phyloP scores from a whole-genome alignment of 2,113 vertebrate genomes.

The Oxygymnocypris stewartii region DNA sequence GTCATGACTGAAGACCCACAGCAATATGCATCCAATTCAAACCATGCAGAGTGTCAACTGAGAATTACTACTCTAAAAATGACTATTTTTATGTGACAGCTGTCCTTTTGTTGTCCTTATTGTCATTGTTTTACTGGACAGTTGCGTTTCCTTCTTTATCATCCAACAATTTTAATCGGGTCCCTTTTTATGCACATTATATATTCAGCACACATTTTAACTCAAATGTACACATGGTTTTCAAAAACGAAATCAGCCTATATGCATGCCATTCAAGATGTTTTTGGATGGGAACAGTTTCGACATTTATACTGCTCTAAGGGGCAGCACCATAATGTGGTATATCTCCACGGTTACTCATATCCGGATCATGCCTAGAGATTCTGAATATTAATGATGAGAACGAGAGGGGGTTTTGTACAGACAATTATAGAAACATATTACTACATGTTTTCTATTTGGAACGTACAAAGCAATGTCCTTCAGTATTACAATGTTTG shows the following conservation, averaged over 20 bases:
- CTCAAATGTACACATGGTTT: constrained; percentile 32
- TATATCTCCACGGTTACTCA: constrained; percentile 67
- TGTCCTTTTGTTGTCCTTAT: neutral
- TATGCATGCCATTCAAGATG: constrained; percentile 57
- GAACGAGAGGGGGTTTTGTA: constrained; percentile 70
- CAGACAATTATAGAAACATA: constrained; percentile 73
- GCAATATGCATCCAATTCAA: constrained; percentile 37
- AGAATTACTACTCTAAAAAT: constrained; percentile 18
- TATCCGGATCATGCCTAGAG: constrained; percentile 64
- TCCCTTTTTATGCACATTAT: constrained; percentile 32
- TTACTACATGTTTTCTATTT: constrained; percentile 75
- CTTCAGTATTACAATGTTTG: constrained; percentile 76
- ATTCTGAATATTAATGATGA: constrained; percentile 62
- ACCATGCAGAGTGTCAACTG: neutral
- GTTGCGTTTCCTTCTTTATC: constrained; percentile 21
- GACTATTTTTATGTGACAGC: constrained; percentile 35
- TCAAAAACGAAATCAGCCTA: constrained; percentile 48
- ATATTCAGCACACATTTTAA: constrained; percentile 33
- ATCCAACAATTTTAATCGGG: constrained; percentile 15
- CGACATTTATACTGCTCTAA: constrained; percentile 52
- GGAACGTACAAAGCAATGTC: constrained; percentile 74
- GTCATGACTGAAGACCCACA: constrained; percentile 42
- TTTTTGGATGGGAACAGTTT: constrained; percentile 59
- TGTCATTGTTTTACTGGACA: constrained; percentile 32
- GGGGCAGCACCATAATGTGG: constrained; percentile 57